Percentiles rank a stretch among this genome's conserved stretches.
These are phyloP conservation scores for Mustela lutreola DNA, from an alignment of 2,113 vertebrate genomes.

Conservation along the genomic window DNA sequence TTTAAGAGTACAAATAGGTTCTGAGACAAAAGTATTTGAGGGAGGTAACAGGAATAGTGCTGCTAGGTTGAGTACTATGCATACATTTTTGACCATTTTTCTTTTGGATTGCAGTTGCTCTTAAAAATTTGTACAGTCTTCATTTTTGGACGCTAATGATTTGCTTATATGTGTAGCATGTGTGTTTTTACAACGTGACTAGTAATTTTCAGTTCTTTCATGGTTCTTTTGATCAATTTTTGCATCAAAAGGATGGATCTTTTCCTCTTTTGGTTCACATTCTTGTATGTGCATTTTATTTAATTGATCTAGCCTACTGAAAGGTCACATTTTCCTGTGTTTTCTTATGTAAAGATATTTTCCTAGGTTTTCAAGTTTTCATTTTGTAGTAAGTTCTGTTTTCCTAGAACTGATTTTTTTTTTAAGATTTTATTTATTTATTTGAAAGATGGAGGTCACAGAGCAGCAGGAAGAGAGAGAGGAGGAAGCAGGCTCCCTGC, in stretches of 20 bases:
- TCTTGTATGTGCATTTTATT: background rate
- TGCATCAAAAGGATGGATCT: background rate
- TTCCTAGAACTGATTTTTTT: background rate
- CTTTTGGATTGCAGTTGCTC: background rate
- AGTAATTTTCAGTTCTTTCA: background rate
- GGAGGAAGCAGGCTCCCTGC: no score
- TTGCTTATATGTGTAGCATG: background rate
- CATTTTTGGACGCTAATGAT: background rate
- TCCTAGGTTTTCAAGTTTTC: background rate
- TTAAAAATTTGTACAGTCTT: background rate
- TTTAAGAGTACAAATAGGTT: background rate
- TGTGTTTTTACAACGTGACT: background rate
- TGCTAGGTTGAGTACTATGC: background rate
- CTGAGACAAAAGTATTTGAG: background rate
- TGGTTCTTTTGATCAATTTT: background rate
- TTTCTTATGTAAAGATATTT: slow-evolving; percentile 29
- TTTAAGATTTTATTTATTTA: no score
- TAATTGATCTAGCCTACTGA: slow-evolving; percentile 18
- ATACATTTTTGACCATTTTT: background rate
- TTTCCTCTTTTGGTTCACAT: slow-evolving; percentile 3
- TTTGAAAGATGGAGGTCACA: no score
- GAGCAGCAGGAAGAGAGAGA: no score
- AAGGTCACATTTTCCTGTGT: slow-evolving; percentile 1
- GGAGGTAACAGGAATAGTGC: background rate
- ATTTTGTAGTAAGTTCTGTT: background rate